Conservation (phyloP, 2,113 vertebrate genomes). For the Lepus europaeus region DNA sequence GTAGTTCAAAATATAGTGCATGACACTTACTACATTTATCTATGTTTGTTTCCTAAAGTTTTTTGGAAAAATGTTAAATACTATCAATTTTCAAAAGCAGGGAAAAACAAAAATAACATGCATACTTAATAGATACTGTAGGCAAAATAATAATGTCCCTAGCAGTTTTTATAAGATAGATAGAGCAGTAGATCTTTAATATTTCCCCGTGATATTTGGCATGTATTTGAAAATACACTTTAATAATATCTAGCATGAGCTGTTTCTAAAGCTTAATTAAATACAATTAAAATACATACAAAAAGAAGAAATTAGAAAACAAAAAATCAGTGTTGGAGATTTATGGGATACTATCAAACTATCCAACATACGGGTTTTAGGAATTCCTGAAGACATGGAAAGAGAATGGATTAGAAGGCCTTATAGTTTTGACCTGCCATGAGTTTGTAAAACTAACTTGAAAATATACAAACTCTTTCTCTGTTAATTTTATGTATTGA, state of each 20-base stretch:
- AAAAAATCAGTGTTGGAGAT: no score
- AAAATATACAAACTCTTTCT: neutral
- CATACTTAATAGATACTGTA: neutral
- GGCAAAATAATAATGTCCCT: neutral
- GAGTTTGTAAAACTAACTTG: constrained; percentile 15
- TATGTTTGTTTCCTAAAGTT: neutral
- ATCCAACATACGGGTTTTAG: no score
- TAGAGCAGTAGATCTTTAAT: neutral
- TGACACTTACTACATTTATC: neutral
- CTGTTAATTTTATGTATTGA: constrained; percentile 36
- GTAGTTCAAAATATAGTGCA: neutral
- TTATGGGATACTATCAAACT: no score
- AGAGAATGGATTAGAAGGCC: no score
- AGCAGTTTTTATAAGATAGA: neutral
- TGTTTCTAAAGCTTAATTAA: neutral
- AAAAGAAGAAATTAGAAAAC: no score
- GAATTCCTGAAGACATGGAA: no score
- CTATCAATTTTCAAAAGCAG: neutral
- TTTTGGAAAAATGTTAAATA: neutral
- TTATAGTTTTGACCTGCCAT: constrained; percentile 15
- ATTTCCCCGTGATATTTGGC: neutral
- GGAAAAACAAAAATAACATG: neutral
- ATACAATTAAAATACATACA: neutral
- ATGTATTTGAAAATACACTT: neutral
- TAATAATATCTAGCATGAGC: neutral